A percentile compares a stretch with the other conserved stretches of the same genome.
These are phyloP conservation scores for Glossophaga mutica DNA, from an alignment of 2,797 vertebrate species.

Conservation along the genomic window DNA sequence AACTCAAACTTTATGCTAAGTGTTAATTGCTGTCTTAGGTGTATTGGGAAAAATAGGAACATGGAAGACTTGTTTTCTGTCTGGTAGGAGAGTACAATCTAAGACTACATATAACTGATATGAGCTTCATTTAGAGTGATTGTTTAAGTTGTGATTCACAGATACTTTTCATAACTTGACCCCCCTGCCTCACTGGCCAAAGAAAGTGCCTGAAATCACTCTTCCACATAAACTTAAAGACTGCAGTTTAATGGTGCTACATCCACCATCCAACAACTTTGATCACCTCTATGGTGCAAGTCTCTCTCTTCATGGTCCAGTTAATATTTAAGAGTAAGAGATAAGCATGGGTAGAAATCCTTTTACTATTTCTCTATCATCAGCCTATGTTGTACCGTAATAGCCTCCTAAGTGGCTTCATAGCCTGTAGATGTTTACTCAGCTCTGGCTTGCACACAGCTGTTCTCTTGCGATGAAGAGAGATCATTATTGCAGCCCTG, in stretches of 20 bases:
- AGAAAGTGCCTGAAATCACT: not conserved
- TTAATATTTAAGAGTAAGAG: slow-evolving; percentile 36
- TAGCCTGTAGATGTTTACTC: not conserved
- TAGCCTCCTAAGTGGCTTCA: not conserved
- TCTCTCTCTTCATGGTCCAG: not conserved
- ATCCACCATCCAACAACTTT: not conserved
- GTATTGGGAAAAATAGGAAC: not conserved
- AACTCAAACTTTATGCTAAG: slow-evolving; percentile 55
- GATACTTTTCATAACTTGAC: slow-evolving; percentile 11
- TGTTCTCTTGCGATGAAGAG: not conserved
- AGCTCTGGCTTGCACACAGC: not conserved
- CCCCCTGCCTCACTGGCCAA: not conserved
- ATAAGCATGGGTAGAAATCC: not conserved
- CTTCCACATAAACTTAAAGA: slow-evolving; percentile 17
- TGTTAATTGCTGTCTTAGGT: slow-evolving; percentile 24
- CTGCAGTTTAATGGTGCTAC: not conserved
- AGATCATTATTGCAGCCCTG: not conserved
- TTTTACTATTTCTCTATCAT: slow-evolving; percentile 8
- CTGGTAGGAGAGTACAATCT: slow-evolving; percentile 12
- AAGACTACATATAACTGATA: not conserved
- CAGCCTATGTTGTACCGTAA: not conserved
- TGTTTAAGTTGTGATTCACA: not conserved
- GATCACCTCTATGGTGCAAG: not conserved
- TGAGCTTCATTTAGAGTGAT: not conserved
- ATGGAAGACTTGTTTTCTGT: not conserved